Evolutionary conservation across 2,113 vertebrate genomes (phyloP), one percentile per base, ranked within the genome.

Genomic region (Cololabis saira): DNA sequence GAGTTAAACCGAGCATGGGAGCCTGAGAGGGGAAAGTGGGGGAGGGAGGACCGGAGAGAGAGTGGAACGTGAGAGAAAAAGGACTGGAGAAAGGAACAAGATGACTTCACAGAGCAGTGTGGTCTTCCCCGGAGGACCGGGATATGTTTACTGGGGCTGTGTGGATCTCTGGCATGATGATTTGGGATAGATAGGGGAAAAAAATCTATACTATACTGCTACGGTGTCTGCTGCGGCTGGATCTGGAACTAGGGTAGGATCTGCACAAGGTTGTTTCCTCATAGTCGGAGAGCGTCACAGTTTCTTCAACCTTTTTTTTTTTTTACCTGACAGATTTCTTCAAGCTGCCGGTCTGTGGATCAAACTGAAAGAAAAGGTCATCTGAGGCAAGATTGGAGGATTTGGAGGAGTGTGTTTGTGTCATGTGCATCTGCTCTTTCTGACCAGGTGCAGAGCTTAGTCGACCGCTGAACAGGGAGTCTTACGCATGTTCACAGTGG

Each of bases 121-220:
- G 33, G 33, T 19, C 40, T 12, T 42, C 44, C 45, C 50, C 13
- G 47, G 51, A 72, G 64, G 49, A 68, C 12, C 4, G 22, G 45
- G 37, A 27, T 5, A 2, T 2, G 4, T 30, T 13, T 74, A 67
- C 76, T 12, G 71, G 66, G 62, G 85, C 72, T 37, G 78, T 84
- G 81, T 55, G 83, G 76, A 78, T 88, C 83, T 83, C 86, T 85
- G 86, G 81, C 73, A 61, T 54, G 67, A 63, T 83, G 83, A 88
- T 85, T 88, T 88, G 70, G 40, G 76, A 63, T 56, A 58, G 41
- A 80, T 64, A 45, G 51, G 19, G 22, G 30, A 49, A 5, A 5
- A 40, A 42, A 49, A 97, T 97, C n/a, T n/a, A n/a, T 98, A 96
- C 96, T 95, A 95, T 95, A 89, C 90, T 92, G 72, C 78, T 16